Conservation (phyloP, 23 tunicate species). For the Aplidium turbinatum region DNA sequence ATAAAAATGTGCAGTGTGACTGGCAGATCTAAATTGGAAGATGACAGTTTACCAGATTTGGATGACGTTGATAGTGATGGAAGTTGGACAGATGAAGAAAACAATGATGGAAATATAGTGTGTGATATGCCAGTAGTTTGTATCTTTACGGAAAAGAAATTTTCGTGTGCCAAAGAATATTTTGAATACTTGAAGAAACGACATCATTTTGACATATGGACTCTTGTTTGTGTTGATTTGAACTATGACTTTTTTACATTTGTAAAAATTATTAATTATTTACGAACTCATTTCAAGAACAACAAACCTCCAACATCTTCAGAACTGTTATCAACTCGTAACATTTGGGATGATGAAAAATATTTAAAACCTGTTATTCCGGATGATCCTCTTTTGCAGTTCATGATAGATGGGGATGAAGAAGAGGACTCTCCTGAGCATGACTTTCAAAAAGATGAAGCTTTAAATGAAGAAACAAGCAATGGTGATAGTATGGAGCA, state of each 20-base stretch:
- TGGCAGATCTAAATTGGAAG: no score
- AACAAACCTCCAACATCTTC: slow-evolving; percentile 54
- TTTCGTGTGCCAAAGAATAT: slow-evolving; percentile 53
- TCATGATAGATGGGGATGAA: slow-evolving; percentile 72
- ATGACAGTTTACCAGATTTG: no score
- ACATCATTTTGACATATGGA: slow-evolving; percentile 82
- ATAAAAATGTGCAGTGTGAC: no score
- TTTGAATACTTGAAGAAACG: slow-evolving; percentile 40
- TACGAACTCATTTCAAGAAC: slow-evolving; percentile 41
- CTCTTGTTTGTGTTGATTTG: slow-evolving; percentile 65
- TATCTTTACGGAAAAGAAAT: slow-evolving; percentile 60
- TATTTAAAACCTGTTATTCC: slow-evolving; percentile 70
- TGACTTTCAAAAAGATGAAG: not conserved
- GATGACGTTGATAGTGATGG: slow-evolving; percentile 16
- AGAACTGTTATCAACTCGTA: slow-evolving; percentile 24
- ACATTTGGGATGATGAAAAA: slow-evolving; percentile 51
- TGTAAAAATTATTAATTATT: slow-evolving; percentile 81
- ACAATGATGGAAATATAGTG: not conserved
- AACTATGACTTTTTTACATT: slow-evolving; percentile 79
- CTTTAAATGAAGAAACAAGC: not conserved
- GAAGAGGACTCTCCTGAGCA: slow-evolving; percentile 21
- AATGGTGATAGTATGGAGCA: not conserved
- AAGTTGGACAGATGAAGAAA: slow-evolving; percentile 18
- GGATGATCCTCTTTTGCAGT: slow-evolving; percentile 82
- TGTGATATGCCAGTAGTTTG: slow-evolving; percentile 41